phyloP scores from a whole-genome alignment of 2,888 invertebrate species.

The Drosophila paramelanica region DNA sequence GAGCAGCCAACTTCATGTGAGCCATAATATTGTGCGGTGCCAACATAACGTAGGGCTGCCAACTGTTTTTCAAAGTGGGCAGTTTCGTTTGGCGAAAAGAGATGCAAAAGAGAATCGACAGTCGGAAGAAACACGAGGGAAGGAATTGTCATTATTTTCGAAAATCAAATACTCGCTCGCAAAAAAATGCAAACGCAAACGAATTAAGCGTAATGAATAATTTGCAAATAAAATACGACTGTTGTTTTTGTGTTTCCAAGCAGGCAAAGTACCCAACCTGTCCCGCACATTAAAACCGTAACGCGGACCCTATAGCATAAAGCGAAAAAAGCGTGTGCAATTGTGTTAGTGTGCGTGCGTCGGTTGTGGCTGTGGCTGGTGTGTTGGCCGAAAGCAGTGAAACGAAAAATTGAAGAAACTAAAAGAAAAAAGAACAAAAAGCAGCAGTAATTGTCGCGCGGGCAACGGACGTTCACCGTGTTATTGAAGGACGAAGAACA shows the following conservation, averaged over 20 bases:
- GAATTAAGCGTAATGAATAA: constrained; percentile 43
- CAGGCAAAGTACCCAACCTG: constrained; percentile 15
- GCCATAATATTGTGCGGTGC: constrained; percentile 9
- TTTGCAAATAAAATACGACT: constrained; percentile 23
- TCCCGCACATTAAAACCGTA: constrained; percentile 35
- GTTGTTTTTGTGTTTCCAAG: constrained; percentile 27
- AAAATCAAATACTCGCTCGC: constrained; percentile 40
- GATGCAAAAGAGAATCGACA: constrained; percentile 63
- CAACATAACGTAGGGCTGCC: constrained; percentile 27
- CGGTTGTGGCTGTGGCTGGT: constrained; percentile 55
- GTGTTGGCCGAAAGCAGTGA: constrained; percentile 62
- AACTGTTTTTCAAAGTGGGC: constrained; percentile 30
- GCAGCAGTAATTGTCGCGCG: constrained; percentile 48
- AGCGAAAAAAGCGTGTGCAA: constrained; percentile 69
- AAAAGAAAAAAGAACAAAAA: constrained; percentile 44
- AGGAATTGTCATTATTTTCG: constrained; percentile 71
- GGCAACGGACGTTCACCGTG: constrained; percentile 59
- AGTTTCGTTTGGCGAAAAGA: constrained; percentile 47
- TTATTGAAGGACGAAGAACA: constrained; percentile 63
- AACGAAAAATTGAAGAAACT: constrained; percentile 45
- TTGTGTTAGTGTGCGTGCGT: constrained; percentile 72
- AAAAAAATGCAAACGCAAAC: constrained; percentile 37
- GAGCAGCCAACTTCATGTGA: constrained; percentile 19
- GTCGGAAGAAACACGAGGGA: constrained; percentile 79
- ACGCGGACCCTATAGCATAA: constrained; percentile 36